Base-by-base conservation (phyloP, 2,797 vertebrate species). In the Syngnathus rostellatus region DNA sequence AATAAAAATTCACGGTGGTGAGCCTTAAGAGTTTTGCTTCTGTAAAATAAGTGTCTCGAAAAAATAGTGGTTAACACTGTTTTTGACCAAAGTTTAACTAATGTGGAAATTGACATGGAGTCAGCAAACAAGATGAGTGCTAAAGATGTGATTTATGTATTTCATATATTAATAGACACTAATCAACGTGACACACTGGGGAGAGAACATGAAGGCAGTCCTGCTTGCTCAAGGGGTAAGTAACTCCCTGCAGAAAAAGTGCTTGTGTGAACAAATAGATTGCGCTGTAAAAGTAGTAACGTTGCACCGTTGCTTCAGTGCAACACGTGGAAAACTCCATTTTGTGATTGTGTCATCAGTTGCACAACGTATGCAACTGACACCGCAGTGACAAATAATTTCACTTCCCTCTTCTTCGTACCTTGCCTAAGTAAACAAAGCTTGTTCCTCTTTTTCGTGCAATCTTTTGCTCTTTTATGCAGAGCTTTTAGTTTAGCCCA, bases 361-460 rank as follows among this genome's bases (percentile, higher is more conserved):
- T 72, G 71, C 73, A 58, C 69, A 73, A 69, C 41, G n/a, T 12
- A 63, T 82, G 40, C 72, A 76, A 77, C 64, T 16, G 45, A 68
- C 58, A 23, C 51, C 25, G 43, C 46, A 6, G 46, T 68, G 65
- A 72, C 71, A 70, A 77, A 68, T 43, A 25, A 78, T 78, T 71
- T 78, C 68, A 72, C 72, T 80, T 81, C 71, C 72, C 68, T 12
- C 9, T 51, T 43, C 58, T 76, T 65, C 17, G 31, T 43, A 54
- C 51, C 51, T 72, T 51, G 41, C 38, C 39, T 67, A 50, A 66
- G 23, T 58, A 67, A 46, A 45, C n/a, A 5, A 17, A 31, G 53
- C 12, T 57, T 63, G 66, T 75, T 77, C 68, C 46, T 46, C 39
- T 51, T 43, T 58, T 75, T 64, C 12, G 21, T 39, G 50, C 50